Evolutionary conservation across 1,140 invertebrate genomes (phyloP), one percentile per base, ranked within the genome.

Genomic region (Plutomurus gul): DNA sequence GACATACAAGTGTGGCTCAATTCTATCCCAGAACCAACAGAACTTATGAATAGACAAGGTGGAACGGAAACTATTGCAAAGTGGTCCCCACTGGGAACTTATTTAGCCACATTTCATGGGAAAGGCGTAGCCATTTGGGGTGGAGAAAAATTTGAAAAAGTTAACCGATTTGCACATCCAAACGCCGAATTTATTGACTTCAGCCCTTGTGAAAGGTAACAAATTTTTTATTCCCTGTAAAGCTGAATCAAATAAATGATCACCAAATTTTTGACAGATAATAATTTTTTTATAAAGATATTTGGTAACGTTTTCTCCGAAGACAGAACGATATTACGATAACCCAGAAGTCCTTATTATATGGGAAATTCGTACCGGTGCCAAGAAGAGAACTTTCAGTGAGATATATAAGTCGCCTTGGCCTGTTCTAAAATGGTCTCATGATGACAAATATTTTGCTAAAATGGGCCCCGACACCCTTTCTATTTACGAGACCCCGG

Each of bases 81-180:
- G 83, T 99, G 98, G 97, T 99, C 97, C 22, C 97, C 96, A 0
- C 87, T 96, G 40, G 98, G 98, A 39, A 98, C 96, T 2, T 99
- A 97, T 87, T 87, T 99, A 43, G 92, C 96, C 0, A 99, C 98
- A 0, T 96, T 99, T 87, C 98, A 99, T 86, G 92, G 92, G 85
- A 91, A 93, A 83, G 98, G 98, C 82, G 95, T 99, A 76, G 96
- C 95, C 0, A 88, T 99, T 22, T 99, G 98, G 98, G 97, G 96
- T 65, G 97, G 97, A 1, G 93, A 95, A 37, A 92, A 94, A 81
- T 99, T 98, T 88, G 90, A 91, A 8, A 95, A 97, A 86, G 93
- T 98, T 80, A 93, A 94, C 85, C 93, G 93, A 84, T 99, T 99
- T 86, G 91, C 90, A 77, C 98, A 99, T 86, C 89, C 90, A 2